These are phyloP conservation scores for Scolopax rusticola DNA, from an alignment of 2,797 vertebrate genomes.

Conservation along the genomic window DNA sequence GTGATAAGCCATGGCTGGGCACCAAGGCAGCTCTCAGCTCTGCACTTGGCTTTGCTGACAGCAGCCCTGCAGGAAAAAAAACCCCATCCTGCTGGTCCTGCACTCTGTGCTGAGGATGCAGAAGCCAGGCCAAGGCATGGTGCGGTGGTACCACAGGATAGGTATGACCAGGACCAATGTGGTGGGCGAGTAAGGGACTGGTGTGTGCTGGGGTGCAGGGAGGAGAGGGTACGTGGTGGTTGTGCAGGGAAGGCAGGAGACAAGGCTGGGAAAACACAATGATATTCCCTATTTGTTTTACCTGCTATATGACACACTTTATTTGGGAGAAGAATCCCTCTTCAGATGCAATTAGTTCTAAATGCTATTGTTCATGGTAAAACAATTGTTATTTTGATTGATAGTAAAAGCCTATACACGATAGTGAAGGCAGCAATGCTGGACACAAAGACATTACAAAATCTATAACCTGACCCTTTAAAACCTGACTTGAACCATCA, in stretches of 20 bases:
- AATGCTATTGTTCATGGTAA: constrained; percentile 72
- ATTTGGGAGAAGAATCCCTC: constrained; percentile 32
- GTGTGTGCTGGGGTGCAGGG: neutral
- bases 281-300: neutral
- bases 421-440: constrained; percentile 69
- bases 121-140: neutral
- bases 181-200: neutral
- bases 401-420: constrained; percentile 69
- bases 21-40: neutral
- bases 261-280: neutral
- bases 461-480: constrained; percentile 78
- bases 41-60: neutral
- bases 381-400: constrained; percentile 77
- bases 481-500: constrained; percentile 75
- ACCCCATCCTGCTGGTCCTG: neutral
- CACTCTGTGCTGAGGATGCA: neutral
- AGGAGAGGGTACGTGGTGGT: neutral
- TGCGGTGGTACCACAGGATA: neutral
- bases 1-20: neutral
- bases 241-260: neutral
- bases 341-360: constrained; percentile 66
- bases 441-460: constrained; percentile 75
- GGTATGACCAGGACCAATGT: neutral
- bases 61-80: neutral
- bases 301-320: neutral